phyloP scores from a whole-genome alignment of 2,888 invertebrate genomes.

The Euzophera pinguis region DNA sequence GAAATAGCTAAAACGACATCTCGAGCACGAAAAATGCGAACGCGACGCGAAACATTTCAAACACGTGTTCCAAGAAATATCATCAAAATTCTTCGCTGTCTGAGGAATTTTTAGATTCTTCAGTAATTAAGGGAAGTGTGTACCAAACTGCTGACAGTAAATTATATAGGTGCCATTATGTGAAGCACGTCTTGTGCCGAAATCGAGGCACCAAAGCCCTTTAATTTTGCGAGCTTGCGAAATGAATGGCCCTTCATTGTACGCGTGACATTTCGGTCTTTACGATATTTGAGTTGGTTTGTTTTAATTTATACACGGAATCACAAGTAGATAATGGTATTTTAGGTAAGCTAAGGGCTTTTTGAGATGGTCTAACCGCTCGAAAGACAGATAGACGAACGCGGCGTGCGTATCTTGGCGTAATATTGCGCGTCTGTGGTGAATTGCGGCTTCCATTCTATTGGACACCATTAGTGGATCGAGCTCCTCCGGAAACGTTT shows the following conservation, averaged over 20 bases:
- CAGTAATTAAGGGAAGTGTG: slow-evolving; percentile 16
- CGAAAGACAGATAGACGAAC: no score
- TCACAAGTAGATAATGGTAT: background rate
- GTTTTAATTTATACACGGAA: background rate
- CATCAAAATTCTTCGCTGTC: slow-evolving; percentile 6
- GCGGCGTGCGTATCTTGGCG: no score
- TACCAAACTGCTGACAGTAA: slow-evolving; percentile 20
- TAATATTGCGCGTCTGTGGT: no score
- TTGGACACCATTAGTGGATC: no score
- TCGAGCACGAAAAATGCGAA: background rate
- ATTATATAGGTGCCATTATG: slow-evolving; percentile 16
- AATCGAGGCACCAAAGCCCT: slow-evolving; percentile 14
- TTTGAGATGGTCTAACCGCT: no score
- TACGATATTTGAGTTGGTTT: no score
- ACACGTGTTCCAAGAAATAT: background rate
- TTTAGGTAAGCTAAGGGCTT: no score
- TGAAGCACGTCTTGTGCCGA: slow-evolving; percentile 9
- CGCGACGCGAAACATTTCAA: background rate
- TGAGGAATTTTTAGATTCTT: slow-evolving; percentile 3
- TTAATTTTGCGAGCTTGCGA: slow-evolving; percentile 17
- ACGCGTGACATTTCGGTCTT: background rate
- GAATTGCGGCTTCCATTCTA: no score
- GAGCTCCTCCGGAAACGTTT: no score
- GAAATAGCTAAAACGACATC: background rate
- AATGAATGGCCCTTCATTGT: slow-evolving; percentile 4